These are phyloP conservation scores for Odontomachus brunneus DNA, from an alignment of 1,140 invertebrate species.

Conservation along the genomic window DNA sequence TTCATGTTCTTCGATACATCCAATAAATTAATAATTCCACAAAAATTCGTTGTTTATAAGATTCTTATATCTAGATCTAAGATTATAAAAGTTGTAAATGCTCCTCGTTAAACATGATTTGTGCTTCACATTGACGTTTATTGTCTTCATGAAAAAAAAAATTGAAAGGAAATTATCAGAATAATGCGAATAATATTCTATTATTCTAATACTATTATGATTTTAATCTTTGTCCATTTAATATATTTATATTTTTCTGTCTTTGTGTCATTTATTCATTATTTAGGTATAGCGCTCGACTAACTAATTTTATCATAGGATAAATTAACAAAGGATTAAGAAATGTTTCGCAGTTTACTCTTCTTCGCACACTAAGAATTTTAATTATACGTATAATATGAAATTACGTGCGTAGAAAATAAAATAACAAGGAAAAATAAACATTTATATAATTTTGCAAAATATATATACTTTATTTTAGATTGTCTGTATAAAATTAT, in stretches of 20 bases:
- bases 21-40: conserved; percentile 63
- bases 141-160: not conserved
- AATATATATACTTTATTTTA: too few species aligned
- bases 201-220: conserved; percentile 21
- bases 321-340: conserved; percentile 1
- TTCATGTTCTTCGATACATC: conserved; percentile 64
- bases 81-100: conserved; percentile 33
- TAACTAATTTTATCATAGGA: conserved; percentile 15
- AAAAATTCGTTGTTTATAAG: conserved; percentile 59
- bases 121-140: not conserved
- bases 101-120: conserved; percentile 34
- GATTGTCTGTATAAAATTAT: too few species aligned
- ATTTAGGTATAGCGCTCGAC: not conserved
- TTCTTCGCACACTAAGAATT: conserved; percentile 18
- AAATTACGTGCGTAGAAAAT: too few species aligned
- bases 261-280: conserved; percentile 22
- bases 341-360: conserved; percentile 37
- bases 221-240: conserved; percentile 35
- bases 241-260: conserved; percentile 29
- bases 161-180: not conserved
- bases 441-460: too few species aligned
- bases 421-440: too few species aligned
- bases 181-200: conserved; percentile 13
- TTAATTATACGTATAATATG: too few species aligned
- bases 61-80: conserved; percentile 56